Evolutionary conservation across 2,797 vertebrate genomes (phyloP).

Genomic region (Intellagama lesueurii): DNA sequence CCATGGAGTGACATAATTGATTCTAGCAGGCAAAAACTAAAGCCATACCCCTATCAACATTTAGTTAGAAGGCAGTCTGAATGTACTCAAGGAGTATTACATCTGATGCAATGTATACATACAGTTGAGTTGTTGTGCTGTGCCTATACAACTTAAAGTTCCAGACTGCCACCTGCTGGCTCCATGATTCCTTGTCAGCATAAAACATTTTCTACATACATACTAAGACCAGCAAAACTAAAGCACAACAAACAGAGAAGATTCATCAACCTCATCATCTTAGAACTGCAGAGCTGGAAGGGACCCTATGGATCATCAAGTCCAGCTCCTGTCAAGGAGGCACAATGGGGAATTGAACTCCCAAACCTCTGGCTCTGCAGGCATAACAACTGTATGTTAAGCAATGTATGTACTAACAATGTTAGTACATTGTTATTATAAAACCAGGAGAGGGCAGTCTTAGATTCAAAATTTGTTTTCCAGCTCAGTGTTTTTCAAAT

Average conservation of each 20-base stretch:
- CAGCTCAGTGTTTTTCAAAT: background rate
- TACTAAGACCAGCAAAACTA: background rate
- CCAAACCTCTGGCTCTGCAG: too few relatives aligned
- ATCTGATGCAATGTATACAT: background rate
- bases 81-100: too few relatives aligned
- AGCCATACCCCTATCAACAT: background rate
- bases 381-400: background rate
- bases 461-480: background rate
- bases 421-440: background rate
- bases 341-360: too few relatives aligned
- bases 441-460: slow-evolving; percentile 25
- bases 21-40: background rate
- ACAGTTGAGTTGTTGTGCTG: background rate
- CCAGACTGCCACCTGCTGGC: background rate
- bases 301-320: too few relatives aligned
- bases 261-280: too few relatives aligned
- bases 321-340: too few relatives aligned
- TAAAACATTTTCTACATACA: background rate
- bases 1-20: background rate
- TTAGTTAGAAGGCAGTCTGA: background rate
- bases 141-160: background rate
- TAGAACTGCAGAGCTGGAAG: too few relatives aligned
- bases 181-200: background rate
- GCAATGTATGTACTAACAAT: too few relatives aligned
- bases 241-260: background rate